Evolutionary conservation across 2,113 vertebrate genomes (phyloP), one percentile per base, ranked within the genome.

Genomic region (Caloenas nicobarica): DNA sequence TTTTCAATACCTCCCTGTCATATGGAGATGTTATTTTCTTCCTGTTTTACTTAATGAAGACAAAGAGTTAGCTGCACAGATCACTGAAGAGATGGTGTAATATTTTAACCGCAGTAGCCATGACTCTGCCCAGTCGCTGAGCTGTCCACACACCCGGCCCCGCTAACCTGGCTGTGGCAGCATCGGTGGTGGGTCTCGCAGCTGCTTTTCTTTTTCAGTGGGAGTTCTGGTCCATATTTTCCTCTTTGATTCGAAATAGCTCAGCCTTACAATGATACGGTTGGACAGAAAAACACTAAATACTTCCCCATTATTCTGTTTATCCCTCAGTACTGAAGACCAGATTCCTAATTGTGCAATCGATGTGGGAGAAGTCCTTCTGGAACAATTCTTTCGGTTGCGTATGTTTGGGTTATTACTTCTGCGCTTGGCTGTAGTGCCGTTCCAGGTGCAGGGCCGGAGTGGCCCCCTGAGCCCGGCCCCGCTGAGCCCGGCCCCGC

Each of bases 321-420:
- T 91, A 46, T 91, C 62, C 86, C 71, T 72, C 83, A 56, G 80
- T 78, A 54, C 85, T 15, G 93, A 87, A 82, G 88, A 85, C 34
- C 72, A 84, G 81, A 91, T 60, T 89, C 78, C 88, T 84, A 74
- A 94, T 94, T 95, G 94, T 96, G 95, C 42, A 96, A 93, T 93
- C 89, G 96, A 84, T 77, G 92, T 69, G 95, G 90, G 95, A 60
- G 10, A 91, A 86, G 73, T 95, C 91, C 92, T 96, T 95, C 95
- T 96, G 96, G 89, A 97, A 95, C 68, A 80, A 89, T 95, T 96
- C 83, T 87, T 34, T 33, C 94, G 42, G 64, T 50, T 34, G 17
- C 3, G 51, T 46, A 8, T 78, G 81, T 68, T 64, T n/a, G 92
- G 70, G 81, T 54, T 50, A 16, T 69, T 91, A 48, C 91, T 79